Evolutionary conservation across 2,113 vertebrate genomes (phyloP).

Genomic region (Maccullochella peelii): DNA sequence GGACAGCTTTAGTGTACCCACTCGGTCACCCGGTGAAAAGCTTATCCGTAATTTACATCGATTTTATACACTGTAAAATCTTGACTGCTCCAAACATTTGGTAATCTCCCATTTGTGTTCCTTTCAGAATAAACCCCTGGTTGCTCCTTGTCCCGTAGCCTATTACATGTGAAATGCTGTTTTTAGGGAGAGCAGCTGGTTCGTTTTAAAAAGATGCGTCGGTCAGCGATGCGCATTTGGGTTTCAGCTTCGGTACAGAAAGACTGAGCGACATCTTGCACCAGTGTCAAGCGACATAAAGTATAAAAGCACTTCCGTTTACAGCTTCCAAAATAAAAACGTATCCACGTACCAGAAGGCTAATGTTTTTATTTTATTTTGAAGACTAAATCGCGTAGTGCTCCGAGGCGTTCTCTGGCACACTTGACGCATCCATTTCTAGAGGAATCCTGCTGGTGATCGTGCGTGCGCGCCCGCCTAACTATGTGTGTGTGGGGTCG

Average conservation of each 20-base stretch:
- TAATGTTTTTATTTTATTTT: neutral
- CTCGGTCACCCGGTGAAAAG: conserved; percentile 31
- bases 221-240: conserved; percentile 54
- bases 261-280: conserved; percentile 64
- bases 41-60: conserved; percentile 48
- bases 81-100: conserved; percentile 53
- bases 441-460: conserved; percentile 8
- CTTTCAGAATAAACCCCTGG: conserved; percentile 32
- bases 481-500: neutral
- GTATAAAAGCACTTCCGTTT: neutral
- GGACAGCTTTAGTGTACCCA: conserved; percentile 27
- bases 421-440: conserved; percentile 1
- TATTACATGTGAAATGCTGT: conserved; percentile 9
- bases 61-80: conserved; percentile 35
- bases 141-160: neutral
- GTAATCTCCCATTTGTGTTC: conserved; percentile 26
- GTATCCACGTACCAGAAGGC: fast-evolving
- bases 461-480: neutral
- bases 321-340: conserved; percentile 59
- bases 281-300: neutral
- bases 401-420: neutral
- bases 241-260: conserved; percentile 35
- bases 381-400: neutral
- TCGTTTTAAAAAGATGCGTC: conserved; percentile 24
- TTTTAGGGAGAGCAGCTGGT: neutral